Base-by-base conservation (phyloP, 2,113 vertebrate genomes). In the Sterrhoptilus dennistouni region DNA sequence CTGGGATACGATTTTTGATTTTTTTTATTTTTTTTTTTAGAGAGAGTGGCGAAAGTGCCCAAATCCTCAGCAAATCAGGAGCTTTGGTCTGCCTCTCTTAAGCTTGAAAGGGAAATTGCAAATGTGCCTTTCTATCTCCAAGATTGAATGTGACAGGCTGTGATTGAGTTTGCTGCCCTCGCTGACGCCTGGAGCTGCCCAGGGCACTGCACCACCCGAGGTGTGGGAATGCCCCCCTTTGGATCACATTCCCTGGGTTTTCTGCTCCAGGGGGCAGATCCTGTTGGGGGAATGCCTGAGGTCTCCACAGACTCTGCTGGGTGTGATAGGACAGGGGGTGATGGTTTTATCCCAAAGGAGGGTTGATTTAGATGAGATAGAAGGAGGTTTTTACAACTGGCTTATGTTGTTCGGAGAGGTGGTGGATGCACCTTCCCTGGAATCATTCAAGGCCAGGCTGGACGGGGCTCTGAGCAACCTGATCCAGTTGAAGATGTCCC, bases 101-200 rank as follows among this genome's bases (percentile, higher is more conserved):
- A 0, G 2, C 42, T n/a, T 47, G 13, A 63, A 65, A 86, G 66
- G 85, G 75, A 79, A 90, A 87, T 83, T 94, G 66, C 50, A 42
- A 35, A 69, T 36, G 42, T 24, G 10, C 74, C 47, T 12, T 59
- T 53, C 2, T 33, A 3, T 76, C 87, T 90, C 54, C 19, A 3
- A 28, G 91, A 91, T 83, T 64, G 53, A 60, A 82, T 83, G 53
- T 77, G 91, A 94, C 87, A 94, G 74, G 78, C 31, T 85, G 21
- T 94, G 93, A 93, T 88, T 82, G 90, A 96, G 44, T 87, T 89
- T 44, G 5, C 57, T 91, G 77, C 84, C 92, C 95, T 93, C 0
- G 8, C 47, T 94, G 93, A 59, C 5, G 69, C 70, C 76, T 38
- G 76, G 75, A 63, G 90, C 88, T 29, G 59, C 68, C 11, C 45